Evolutionary conservation across 2,888 invertebrate species (phyloP), one percentile per base, ranked within the genome.

Genomic region (Tetropium fuscum): DNA sequence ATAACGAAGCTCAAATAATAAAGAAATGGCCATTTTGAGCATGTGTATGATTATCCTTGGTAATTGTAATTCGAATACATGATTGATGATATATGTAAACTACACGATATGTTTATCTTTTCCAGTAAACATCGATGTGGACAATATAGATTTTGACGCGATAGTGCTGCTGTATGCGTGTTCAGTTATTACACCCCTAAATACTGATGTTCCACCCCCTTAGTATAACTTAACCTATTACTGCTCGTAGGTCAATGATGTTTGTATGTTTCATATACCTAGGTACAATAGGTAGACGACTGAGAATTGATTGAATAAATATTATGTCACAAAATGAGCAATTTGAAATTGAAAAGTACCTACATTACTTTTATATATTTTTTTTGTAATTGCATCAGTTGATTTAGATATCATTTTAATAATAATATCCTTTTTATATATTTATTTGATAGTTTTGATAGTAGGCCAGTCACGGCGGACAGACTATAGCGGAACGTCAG

Each of bases 101-200:
- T 16, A 40, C 60, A 60, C 60, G 60, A 56, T 55, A 49, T 69
- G 59, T 68, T 68, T 68, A 62, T 68, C 66, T 59, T 70, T 64
- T 53, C 53, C 58, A 63, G 68, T 64, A 66, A 67, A 70, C 70
- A 68, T 53, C 43, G 59, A 68, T 65, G 65, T 66, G 63, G 68
- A 68, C 68, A 68, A 62, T 63, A 54, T 60, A 66, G 70, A 70
- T 70, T 62, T 63, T 55, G 60, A 58, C 58, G 61, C 61, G 70
- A 70, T 70, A 69, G 61, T 59, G 63, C 54, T 63, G 63, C 15
- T 25, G 59, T 55, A 61, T 66, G 66, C 66, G 62, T 66, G 66
- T 61, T 55, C 32, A 22, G 30, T 58, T 44, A 51, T 51, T 51
- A 51, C 51, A 40, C 38, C 40, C 49, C 40, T 51, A 51, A 51